Conservation (phyloP, 2,888 invertebrate genomes). For the Xestia xanthographa region DNA sequence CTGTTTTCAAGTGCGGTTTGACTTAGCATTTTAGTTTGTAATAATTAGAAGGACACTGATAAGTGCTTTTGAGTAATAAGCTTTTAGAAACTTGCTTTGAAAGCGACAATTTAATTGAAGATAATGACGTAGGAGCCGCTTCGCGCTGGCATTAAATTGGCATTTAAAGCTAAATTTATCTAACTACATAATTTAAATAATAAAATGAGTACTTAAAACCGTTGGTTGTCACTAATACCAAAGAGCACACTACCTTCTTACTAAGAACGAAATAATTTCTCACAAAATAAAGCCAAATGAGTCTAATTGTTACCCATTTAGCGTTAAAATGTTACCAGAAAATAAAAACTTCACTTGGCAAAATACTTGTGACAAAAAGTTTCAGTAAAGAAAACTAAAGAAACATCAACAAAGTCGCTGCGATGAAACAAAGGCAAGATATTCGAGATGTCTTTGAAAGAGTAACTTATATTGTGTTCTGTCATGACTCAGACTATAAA, state of each 20-base stretch:
- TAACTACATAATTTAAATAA: neutral
- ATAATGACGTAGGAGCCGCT: no score
- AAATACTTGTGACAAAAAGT: constrained; percentile 19
- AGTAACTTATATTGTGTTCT: constrained; percentile 48
- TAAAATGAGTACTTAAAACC: neutral
- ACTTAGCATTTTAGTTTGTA: constrained; percentile 39
- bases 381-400: constrained; percentile 32
- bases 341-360: constrained; percentile 37
- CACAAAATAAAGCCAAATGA: constrained; percentile 24
- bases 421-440: constrained; percentile 49
- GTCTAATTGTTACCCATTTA: constrained; percentile 15
- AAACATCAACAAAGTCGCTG: constrained; percentile 34
- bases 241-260: no score
- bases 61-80: neutral
- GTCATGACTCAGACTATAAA: constrained; percentile 49
- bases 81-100: neutral
- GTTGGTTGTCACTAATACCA: neutral
- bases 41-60: constrained; percentile 6
- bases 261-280: neutral
- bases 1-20: constrained; percentile 60
- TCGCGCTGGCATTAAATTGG: neutral
- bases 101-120: neutral
- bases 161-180: neutral
- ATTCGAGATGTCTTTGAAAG: constrained; percentile 44
- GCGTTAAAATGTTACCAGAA: constrained; percentile 18